phyloP scores from a whole-genome alignment of 2,113 vertebrate genomes.

The Narcine bancroftii region DNA sequence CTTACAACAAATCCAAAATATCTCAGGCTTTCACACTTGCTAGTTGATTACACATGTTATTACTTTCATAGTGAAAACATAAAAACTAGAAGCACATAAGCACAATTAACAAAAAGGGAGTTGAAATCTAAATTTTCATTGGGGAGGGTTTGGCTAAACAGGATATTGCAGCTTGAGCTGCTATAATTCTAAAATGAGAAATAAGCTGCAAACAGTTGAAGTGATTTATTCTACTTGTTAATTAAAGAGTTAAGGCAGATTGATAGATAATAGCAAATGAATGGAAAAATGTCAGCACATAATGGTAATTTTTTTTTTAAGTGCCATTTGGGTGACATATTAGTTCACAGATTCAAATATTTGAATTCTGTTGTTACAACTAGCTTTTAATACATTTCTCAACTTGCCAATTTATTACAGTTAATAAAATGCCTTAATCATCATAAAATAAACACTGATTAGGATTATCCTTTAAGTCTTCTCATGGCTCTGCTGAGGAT shows the following conservation, averaged over 20 bases:
- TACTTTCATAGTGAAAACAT: not conserved
- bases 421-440: not conserved
- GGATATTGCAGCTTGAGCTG: not conserved
- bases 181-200: conserved; percentile 6
- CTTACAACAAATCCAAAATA: not conserved
- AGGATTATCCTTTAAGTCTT: no score
- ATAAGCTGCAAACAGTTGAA: not conserved
- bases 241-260: conserved; percentile 13
- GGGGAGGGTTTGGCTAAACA: not conserved
- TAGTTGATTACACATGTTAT: not conserved
- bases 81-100: not conserved
- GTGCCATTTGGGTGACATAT: not conserved
- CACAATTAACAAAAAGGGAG: not conserved
- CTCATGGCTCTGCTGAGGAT: not conserved
- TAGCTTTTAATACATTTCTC: not conserved
- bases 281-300: not conserved
- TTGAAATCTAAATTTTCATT: not conserved
- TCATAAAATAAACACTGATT: not conserved
- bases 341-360: not conserved
- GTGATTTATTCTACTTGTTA: conserved; percentile 7
- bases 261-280: not conserved
- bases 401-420: not conserved
- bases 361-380: not conserved
- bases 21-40: conserved; percentile 15
- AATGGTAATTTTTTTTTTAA: not conserved